These are phyloP conservation scores for Heliconius charithonia DNA, from an alignment of 2,888 invertebrate genomes.

Conservation along the genomic window DNA sequence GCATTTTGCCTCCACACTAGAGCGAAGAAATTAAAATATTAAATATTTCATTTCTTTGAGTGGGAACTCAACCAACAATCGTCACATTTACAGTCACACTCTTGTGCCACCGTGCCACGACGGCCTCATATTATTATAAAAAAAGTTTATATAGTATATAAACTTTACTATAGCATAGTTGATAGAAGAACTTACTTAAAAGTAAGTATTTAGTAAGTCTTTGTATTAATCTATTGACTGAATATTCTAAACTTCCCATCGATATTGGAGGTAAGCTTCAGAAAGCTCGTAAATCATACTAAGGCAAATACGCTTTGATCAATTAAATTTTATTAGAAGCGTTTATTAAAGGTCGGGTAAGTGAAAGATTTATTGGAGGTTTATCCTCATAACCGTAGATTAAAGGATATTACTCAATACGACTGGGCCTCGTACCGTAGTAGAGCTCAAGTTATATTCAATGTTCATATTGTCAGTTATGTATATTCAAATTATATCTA, in stretches of 20 bases:
- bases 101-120: too few relatives aligned
- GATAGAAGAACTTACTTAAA: too few relatives aligned
- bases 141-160: too few relatives aligned
- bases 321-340: conserved; percentile 80
- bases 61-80: too few relatives aligned
- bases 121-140: too few relatives aligned
- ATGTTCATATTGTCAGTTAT: conserved; percentile 6
- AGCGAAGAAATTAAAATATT: too few relatives aligned
- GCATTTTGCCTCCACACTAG: too few relatives aligned
- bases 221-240: conserved; percentile 21
- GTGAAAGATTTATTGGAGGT: conserved; percentile 82
- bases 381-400: conserved; percentile 80
- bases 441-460: conserved; percentile 50
- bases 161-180: too few relatives aligned
- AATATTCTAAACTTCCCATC: conserved; percentile 28
- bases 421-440: conserved; percentile 54
- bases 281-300: conserved; percentile 60
- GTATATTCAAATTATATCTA: neutral
- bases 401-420: conserved; percentile 73
- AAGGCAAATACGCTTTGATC: conserved; percentile 75
- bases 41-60: too few relatives aligned
- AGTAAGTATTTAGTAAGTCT: too few relatives aligned
- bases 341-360: conserved; percentile 78
- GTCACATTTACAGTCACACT: too few relatives aligned
- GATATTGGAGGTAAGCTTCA: conserved; percentile 48